Base-by-base conservation (phyloP, 2,888 invertebrate species). In the Netelia fuscicornis region DNA sequence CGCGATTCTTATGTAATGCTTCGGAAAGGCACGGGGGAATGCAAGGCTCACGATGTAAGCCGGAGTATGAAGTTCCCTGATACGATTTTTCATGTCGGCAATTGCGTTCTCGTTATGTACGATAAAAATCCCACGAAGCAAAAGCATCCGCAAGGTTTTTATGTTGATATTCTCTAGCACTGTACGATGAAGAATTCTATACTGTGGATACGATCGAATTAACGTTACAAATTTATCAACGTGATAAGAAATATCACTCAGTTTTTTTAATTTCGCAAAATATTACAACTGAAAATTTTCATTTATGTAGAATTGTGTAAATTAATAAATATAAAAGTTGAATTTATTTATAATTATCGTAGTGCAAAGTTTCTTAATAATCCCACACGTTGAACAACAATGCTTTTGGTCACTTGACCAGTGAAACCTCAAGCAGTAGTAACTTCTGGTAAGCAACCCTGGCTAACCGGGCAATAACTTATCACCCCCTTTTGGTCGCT, bases 391-490 rank as follows among this genome's bases (percentile, higher is more conserved):
- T 60, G 54, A 58, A 44, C 78, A 82, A 85, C 75, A 13, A 48
- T 76, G 85, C 37, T 37, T 62, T 67, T 44, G 74, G 71, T 65
- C 81, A 81, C 84, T 86, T 84, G 84, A 86, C 78, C 75, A 81
- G 72, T 13, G 11, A 23, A 79, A 76, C 65, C 76, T 82, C 75
- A 76, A 82, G 74, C 82, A 76, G 72, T 68, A 77, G 67, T 68
- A 90, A 88, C 89, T 91, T 87, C 88, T 54, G 64, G 71, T 87
- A 89, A 91, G 90, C 91, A 90, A 91, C 90, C 90, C 90, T 88
- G 71, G 81, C 82, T 71, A 79, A 84, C 74, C 75, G 82, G 82
- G 92, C 91, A 88, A 93, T 93, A 93, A 93, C 91, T 93, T 92
- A 93, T 91, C 92, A 91, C 92, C 92, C 89, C 89, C 54, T 68